phyloP scores from a whole-genome alignment of 2,113 vertebrate species.

The Oncorhynchus masou region DNA sequence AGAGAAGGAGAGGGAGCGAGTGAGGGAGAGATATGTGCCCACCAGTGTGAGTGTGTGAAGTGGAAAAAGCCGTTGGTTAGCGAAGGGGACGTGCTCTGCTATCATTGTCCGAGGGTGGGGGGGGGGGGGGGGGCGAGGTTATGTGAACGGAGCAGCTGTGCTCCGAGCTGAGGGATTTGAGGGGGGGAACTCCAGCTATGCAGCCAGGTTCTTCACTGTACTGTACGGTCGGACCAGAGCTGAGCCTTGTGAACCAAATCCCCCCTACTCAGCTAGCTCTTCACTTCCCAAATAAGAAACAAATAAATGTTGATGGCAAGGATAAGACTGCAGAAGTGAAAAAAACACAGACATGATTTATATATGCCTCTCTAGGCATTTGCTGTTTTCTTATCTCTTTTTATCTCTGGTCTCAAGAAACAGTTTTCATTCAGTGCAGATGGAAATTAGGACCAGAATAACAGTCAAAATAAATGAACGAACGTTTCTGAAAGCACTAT shows the following conservation, averaged over 20 bases:
- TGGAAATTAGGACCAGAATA: conserved; percentile 38
- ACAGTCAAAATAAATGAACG: conserved; percentile 27
- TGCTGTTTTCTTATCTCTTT: conserved; percentile 45
- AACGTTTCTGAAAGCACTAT: conserved; percentile 22
- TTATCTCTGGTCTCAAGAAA: conserved; percentile 43
- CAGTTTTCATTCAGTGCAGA: conserved; percentile 18
- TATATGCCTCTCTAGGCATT: conserved; percentile 46
- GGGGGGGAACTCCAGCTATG: conserved; percentile 43
- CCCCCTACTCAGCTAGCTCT: conserved; percentile 21
- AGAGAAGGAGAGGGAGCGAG: conserved; percentile 32
- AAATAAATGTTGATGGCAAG: conserved; percentile 69
- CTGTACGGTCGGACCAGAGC: conserved; percentile 49
- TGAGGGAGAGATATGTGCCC: conserved; percentile 29
- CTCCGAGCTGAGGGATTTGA: conserved; percentile 80
- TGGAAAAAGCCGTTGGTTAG: conserved; percentile 82
- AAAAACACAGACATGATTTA: conserved; percentile 64
- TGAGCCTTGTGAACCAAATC: conserved; percentile 67
- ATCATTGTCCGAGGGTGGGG: conserved; percentile 71
- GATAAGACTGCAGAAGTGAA: conserved; percentile 63
- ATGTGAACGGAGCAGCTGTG: conserved; percentile 81
- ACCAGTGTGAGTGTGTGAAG: conserved; percentile 44
- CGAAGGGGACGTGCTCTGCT: conserved; percentile 78
- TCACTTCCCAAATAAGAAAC: conserved; percentile 64
- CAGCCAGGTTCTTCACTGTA: conserved; percentile 66
- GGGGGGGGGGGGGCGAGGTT: conserved; percentile 71